These are phyloP conservation scores for Paelopatides confundens DNA, from an alignment of 53 echinoderm and acorn worm species.

Conservation along the genomic window DNA sequence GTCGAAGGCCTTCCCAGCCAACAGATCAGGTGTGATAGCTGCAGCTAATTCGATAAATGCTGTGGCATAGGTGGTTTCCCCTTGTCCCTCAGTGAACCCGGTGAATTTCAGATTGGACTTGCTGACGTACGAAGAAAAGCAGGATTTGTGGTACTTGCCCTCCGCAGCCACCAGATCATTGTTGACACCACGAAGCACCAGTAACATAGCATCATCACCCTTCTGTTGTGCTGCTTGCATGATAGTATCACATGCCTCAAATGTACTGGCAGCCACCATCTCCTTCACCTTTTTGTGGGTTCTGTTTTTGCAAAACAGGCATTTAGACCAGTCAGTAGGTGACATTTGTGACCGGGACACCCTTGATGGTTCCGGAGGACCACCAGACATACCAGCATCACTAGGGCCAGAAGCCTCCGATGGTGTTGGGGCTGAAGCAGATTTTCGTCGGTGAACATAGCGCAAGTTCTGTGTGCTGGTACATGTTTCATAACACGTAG, in stretches of 20 bases:
- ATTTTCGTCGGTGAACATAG: conserved; percentile 17
- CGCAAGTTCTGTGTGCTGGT: conserved; percentile 42
- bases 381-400: too few relatives aligned
- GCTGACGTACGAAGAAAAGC: conserved; percentile 45
- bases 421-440: neutral
- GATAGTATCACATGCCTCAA: conserved; percentile 41
- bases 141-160: conserved; percentile 51
- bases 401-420: neutral
- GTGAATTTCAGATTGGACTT: conserved; percentile 37
- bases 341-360: conserved; percentile 23
- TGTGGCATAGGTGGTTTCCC: neutral
- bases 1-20: conserved; percentile 7
- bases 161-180: conserved; percentile 50
- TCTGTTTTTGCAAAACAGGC: conserved; percentile 48
- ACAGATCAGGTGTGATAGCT: neutral
- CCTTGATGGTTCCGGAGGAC: conserved; percentile 4
- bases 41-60: conserved; percentile 14
- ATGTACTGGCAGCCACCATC: conserved; percentile 55
- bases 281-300: conserved; percentile 53
- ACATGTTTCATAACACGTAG: conserved; percentile 37
- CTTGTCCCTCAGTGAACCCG: neutral
- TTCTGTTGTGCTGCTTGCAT: conserved; percentile 23
- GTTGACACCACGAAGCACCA: conserved; percentile 39
- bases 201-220: conserved; percentile 53
- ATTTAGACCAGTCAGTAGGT: conserved; percentile 58